phyloP scores from a whole-genome alignment of 2,888 invertebrate genomes.

The Plebejus melissa region DNA sequence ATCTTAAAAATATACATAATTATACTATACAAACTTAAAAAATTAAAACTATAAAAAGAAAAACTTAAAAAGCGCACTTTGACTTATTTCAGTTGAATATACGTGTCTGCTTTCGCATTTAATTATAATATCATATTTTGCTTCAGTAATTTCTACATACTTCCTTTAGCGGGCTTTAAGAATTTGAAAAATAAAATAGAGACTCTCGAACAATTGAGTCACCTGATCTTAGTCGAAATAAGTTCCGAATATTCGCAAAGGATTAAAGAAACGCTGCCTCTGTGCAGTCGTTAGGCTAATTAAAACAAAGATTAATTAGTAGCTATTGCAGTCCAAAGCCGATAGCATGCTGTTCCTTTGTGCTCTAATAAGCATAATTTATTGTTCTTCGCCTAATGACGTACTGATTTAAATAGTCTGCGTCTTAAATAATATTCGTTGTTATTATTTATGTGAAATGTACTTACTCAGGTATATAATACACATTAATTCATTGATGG shows the following conservation, averaged over 20 bases:
- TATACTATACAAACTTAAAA: no score
- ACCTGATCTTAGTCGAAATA: constrained; percentile 12
- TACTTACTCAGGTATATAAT: neutral
- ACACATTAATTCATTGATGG: neutral
- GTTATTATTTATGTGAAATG: neutral
- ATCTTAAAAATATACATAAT: no score
- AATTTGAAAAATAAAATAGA: neutral
- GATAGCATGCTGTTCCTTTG: constrained; percentile 40
- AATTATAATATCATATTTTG: neutral
- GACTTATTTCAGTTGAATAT: neutral
- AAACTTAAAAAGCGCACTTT: neutral
- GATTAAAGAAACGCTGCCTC: constrained; percentile 29
- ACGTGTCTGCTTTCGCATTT: neutral
- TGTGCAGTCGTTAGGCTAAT: constrained; percentile 56
- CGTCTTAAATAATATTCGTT: neutral
- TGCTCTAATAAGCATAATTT: constrained; percentile 36
- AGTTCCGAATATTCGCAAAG: constrained; percentile 23
- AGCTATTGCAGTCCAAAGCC: constrained; percentile 53
- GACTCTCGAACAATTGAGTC: neutral
- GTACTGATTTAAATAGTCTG: constrained; percentile 19
- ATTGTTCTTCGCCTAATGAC: constrained; percentile 27
- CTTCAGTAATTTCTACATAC: neutral
- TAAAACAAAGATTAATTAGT: constrained; percentile 70
- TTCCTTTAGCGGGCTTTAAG: neutral
- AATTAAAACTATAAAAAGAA: no score